phyloP scores from a whole-genome alignment of 2,888 invertebrate genomes.

The Sclerodermus sp. region DNA sequence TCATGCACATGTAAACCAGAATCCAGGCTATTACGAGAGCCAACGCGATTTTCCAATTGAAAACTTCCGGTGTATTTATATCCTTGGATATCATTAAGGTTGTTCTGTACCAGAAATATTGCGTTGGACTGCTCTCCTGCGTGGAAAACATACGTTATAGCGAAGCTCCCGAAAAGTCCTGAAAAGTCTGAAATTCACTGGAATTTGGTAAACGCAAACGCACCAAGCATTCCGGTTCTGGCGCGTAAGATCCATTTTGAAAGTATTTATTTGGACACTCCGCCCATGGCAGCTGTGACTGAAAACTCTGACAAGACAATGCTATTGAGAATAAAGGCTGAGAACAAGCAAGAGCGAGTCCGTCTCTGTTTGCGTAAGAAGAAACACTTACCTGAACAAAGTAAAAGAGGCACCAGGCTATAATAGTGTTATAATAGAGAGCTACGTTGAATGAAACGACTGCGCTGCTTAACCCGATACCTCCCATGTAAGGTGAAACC shows the following conservation, averaged over 20 bases:
- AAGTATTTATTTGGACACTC: conserved; percentile 86
- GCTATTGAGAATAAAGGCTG: background rate
- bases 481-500: conserved; percentile 84
- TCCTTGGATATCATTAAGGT: conserved; percentile 88
- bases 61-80: conserved; percentile 80
- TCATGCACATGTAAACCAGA: conserved; percentile 94
- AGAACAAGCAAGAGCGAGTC: background rate
- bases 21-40: conserved; percentile 90
- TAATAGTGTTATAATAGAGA: conserved; percentile 96
- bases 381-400: conserved; percentile 71
- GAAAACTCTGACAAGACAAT: conserved; percentile 74
- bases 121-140: conserved; percentile 87
- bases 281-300: conserved; percentile 88
- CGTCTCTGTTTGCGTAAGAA: background rate
- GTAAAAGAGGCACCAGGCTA: conserved; percentile 97
- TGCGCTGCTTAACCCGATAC: conserved; percentile 91
- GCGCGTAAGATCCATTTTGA: conserved; percentile 75
- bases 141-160: too few relatives aligned
- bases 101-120: conserved; percentile 94
- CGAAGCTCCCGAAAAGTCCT: background rate
- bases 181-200: too few relatives aligned
- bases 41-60: conserved; percentile 90
- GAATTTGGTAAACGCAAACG: too few relatives aligned
- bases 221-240: conserved; percentile 81
- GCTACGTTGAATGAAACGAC: conserved; percentile 96